phyloP scores from a whole-genome alignment of 2,797 vertebrate species.

The Epinephelus awoara region DNA sequence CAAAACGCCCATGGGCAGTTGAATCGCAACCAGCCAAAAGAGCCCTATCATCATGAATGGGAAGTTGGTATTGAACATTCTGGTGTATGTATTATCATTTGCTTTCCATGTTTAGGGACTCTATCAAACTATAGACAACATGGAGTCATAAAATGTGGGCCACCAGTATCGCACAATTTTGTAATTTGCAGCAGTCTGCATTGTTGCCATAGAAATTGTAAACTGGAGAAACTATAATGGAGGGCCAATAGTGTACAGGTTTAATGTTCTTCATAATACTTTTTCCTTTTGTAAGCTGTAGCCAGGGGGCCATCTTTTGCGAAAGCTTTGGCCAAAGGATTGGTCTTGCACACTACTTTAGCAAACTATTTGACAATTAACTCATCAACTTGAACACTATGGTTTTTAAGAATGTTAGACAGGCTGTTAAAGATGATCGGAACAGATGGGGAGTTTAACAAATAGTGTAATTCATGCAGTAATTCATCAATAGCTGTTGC shows the following conservation, averaged over 20 bases:
- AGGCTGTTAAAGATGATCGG: not conserved
- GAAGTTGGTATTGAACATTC: not conserved
- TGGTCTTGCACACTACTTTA: not conserved
- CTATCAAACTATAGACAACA: too few species aligned
- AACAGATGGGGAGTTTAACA: not conserved
- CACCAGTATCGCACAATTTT: too few species aligned
- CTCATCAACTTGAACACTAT: not conserved
- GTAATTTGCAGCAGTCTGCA: too few species aligned
- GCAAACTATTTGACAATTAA: not conserved
- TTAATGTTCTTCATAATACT: too few species aligned
- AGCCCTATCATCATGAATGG: not conserved
- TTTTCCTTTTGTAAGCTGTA: too few species aligned
- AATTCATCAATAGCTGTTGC: not conserved
- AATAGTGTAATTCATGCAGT: not conserved
- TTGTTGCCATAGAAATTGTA: too few species aligned
- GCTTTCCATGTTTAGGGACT: not conserved
- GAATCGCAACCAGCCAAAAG: not conserved
- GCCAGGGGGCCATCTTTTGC: too few species aligned
- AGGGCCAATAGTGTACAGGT: too few species aligned
- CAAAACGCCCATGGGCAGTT: not conserved
- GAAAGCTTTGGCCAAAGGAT: too few species aligned
- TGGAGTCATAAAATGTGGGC: too few species aligned
- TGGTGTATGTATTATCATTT: not conserved
- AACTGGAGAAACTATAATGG: too few species aligned
- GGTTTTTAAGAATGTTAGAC: not conserved